Base-by-base conservation (phyloP, 64 coral and sea anemone species). In the Exaiptasia diaphana region DNA sequence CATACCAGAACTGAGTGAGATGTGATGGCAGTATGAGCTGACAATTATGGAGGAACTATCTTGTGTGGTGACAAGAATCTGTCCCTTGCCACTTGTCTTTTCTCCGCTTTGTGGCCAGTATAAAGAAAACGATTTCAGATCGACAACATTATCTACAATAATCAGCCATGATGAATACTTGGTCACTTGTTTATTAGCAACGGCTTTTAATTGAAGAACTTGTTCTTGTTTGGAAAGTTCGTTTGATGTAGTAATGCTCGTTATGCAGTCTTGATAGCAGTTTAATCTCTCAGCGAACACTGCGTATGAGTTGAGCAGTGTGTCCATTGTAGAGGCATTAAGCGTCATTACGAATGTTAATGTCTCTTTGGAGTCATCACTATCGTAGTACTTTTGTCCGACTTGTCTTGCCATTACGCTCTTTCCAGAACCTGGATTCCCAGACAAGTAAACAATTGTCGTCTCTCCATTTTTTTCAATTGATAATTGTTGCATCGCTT, bases 241-340 rank as follows among this genome's bases (percentile, higher is more conserved):
- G 49, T 54, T 81, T 46, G 56, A 14, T 81, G 59, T 24, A 48
- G 1, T n/a, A 12, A 81, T 81, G 15, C 8, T 64, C 44, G 77
- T 42, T 33, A 81, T 49, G 38, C 7, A 24, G 5, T 82, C 78
- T 46, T 82, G 50, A 43, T 68, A 20, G 52, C 79, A 82, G 8
- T 49, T 34, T 27, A 83, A 48, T 23, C 23, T 55, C 36, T 8
- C 67, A 83, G 44, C 48, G 73, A 83, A 38, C 11, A 72, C 67
- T 24, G 73, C 8, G 36, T 83, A 83, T 34, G 81, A 83, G 20
- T 73, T 43, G 7, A 83, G 81, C 12, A 57, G 10, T 0, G 81
- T 73, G 15, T 73, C 81, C 7, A 50, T 30, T 38, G 7, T 20
- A 34, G 44, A 50, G 11, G 59, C 79, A 53, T 82, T 70, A n/a